These are phyloP conservation scores for Furcula furcula DNA, from an alignment of 2,888 invertebrate species.

Conservation along the genomic window DNA sequence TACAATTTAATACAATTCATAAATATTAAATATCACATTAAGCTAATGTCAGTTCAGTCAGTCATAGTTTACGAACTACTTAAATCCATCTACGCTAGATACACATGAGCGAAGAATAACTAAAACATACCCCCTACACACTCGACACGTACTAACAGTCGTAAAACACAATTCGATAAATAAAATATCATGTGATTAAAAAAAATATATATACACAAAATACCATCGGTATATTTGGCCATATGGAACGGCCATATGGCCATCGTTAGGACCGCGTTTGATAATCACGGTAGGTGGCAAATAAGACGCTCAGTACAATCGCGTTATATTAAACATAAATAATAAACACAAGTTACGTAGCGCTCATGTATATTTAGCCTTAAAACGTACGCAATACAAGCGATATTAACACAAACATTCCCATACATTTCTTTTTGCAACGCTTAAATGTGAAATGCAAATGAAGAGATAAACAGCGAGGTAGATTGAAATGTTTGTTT, in stretches of 20 bases:
- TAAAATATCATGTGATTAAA: too few species aligned
- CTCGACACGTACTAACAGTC: slow-evolving; percentile 12
- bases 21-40: slow-evolving; percentile 81
- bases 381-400: slow-evolving; percentile 27
- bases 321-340: neutral
- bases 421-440: slow-evolving; percentile 30
- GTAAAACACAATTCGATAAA: slow-evolving; percentile 4
- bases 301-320: neutral
- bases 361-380: slow-evolving; percentile 41
- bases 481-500: slow-evolving; percentile 59
- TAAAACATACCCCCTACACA: slow-evolving; percentile 15
- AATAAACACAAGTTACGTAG: slow-evolving; percentile 13
- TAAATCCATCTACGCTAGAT: slow-evolving; percentile 42
- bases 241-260: too few species aligned
- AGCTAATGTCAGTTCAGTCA: slow-evolving; percentile 78
- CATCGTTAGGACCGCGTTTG: too few species aligned
- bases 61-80: slow-evolving; percentile 68
- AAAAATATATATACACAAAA: too few species aligned
- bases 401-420: slow-evolving; percentile 26
- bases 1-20: slow-evolving; percentile 66
- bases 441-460: slow-evolving; percentile 46
- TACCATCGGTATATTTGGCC: too few species aligned
- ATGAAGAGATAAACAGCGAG: slow-evolving; percentile 51
- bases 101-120: slow-evolving; percentile 44
- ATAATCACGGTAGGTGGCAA: neutral